Evolutionary conservation across 2,113 vertebrate genomes (phyloP), one percentile per base, ranked within the genome.

Genomic region (Dromaius novaehollandiae): DNA sequence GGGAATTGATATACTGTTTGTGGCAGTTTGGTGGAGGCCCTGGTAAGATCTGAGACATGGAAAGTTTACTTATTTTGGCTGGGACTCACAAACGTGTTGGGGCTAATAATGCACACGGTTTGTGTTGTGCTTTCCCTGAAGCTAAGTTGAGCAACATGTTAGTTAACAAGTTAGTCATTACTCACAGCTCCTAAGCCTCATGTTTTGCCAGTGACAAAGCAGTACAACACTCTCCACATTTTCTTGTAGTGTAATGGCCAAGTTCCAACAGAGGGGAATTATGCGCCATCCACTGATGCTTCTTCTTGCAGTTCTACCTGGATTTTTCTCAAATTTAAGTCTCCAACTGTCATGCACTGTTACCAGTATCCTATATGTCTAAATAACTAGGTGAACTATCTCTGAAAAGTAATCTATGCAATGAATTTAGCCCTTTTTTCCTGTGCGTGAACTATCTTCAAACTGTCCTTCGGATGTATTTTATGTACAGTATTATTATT

Each of bases 361-460:
- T 93, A 58, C 73, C 66, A 94, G 71, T 95, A 48, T 79, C 46
- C 75, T 91, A 4, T 44, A 65, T 16, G 30, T 65, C 86, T 94
- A 71, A 94, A 90, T 83, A 96, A 82, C 61, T 84, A 84, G 63
- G 56, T 94, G 85, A 95, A 79, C 60, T 95, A 44, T 93, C 77
- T 86, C 73, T 93, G 75, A 75, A 71, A 94, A 88, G 88, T n/a
- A 82, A 83, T 40, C 30, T 60, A 30, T 46, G 26, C 0, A 7
- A 81, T 60, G n/a, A 85, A 83, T 83, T 55, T 66, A 83, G n/a
- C 46, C 38, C 19, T 89, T 85, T 85, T 36, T 91, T 93, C 58
- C 63, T 90, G 38, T 86, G 65, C 83, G 63, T 56, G 58, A 88
- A 79, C 68, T 61, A 68, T 48, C 26, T 91, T 75, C 70, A 76